Conservation (phyloP, 1,140 invertebrate species). For the Dinoponera quadriceps region DNA sequence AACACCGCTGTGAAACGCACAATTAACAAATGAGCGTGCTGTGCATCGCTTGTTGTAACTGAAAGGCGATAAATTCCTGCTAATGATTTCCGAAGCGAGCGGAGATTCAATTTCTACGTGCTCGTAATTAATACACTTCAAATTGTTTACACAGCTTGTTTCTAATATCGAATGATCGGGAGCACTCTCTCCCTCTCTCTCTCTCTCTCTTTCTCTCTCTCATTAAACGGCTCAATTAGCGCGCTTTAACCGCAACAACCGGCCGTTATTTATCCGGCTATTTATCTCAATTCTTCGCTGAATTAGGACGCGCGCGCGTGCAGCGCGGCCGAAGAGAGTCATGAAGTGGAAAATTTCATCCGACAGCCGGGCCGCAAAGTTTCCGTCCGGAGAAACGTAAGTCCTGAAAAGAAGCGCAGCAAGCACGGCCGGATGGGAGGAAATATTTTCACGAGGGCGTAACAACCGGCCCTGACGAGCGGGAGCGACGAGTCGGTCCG, state of each 20-base stretch:
- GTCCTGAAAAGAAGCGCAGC: neutral
- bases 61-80: too few relatives aligned
- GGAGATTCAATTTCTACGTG: too few relatives aligned
- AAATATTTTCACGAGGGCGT: neutral
- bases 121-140: too few relatives aligned
- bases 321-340: slow-evolving; percentile 16
- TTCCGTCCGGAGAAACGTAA: neutral
- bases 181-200: too few relatives aligned
- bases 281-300: slow-evolving; percentile 52
- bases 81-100: too few relatives aligned
- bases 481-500: neutral
- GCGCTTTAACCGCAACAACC: neutral
- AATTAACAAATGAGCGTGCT: too few relatives aligned
- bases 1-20: too few relatives aligned
- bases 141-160: neutral
- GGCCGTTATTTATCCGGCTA: slow-evolving; percentile 35
- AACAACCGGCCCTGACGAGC: neutral
- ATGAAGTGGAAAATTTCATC: slow-evolving; percentile 57
- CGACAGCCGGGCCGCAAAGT: slow-evolving; percentile 48
- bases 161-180: neutral
- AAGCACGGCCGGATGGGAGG: neutral
- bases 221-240: slow-evolving; percentile 11
- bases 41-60: too few relatives aligned
- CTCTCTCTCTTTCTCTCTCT: too few relatives aligned
- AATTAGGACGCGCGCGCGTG: neutral